Base-by-base conservation (phyloP, 2,797 vertebrate species). In the Helarctos malayanus region DNA sequence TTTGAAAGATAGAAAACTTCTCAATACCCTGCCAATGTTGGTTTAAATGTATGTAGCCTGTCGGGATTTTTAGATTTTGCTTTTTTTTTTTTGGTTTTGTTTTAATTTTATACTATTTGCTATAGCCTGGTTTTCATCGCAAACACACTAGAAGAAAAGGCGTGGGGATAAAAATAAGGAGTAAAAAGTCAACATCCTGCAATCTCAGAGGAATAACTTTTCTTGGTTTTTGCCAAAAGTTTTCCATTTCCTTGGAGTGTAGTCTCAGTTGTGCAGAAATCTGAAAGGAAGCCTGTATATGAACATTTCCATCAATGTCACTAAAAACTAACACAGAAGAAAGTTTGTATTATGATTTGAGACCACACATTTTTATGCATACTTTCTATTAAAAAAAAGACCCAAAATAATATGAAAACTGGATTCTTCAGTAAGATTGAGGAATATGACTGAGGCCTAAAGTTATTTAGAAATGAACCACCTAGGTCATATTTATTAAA, bases 401-500 rank as follows among this genome's bases (percentile, higher is more conserved):
- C 84, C 32, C 94, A 97, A 98, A 95, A 56, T 81, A 18, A 98
- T 95, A 97, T 85, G 92, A 75, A 98, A 98, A 98, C 82, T 97
- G 96, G 90, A 97, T 97, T 93, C 91, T 91, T 97, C 97, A 85
- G 93, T 97, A 93, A 98, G 86, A 96, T 45, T 92, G 93, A 68
- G 88, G 94, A 97, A 95, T 97, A 97, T 94, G 89, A 79, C 63
- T 89, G 96, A 98, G 95, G 85, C 95, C 93, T 97, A 95, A 18
- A 95, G 88, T 97, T 97, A 98, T 98, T 98, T 97, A 96, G 95
- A 90, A 98, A 79, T 23, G 0, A 98, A 90, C 45, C 59, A 90
- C 97, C 80, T 86, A 98, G 92, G 85, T 98, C 97, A 97, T 98
- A 97, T 97, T 97, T 84, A 91, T 95, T 97, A 96, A 98, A 98